Conservation (phyloP, 2,797 vertebrate genomes). For the Mus spretus region DNA sequence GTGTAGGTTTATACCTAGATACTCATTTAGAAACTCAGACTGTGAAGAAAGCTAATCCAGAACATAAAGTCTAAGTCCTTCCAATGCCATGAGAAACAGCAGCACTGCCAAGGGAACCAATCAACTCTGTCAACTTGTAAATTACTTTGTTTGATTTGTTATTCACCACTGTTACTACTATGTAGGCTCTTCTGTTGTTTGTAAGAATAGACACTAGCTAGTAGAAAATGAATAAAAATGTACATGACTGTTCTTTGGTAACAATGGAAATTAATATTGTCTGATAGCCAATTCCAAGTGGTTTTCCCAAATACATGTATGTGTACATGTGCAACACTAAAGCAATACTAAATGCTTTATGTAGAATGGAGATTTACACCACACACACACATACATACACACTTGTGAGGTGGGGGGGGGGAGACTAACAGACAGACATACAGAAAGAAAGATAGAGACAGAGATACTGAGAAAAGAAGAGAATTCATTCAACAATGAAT, state of each 20-base stretch:
- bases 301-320: too few relatives aligned
- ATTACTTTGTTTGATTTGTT: neutral
- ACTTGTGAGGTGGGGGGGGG: neutral
- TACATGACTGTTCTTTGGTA: neutral
- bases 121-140: neutral
- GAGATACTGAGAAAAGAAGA: neutral
- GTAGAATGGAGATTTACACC: neutral
- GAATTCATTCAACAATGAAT: neutral
- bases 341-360: neutral
- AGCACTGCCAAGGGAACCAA: neutral
- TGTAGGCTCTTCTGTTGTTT: neutral
- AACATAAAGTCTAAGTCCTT: neutral
- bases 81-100: neutral
- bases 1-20: neutral
- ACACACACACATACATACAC: neutral
- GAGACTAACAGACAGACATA: too few relatives aligned
- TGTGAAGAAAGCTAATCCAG: neutral
- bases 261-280: neutral
- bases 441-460: neutral
- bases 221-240: neutral
- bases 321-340: neutral
- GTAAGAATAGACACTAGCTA: neutral
- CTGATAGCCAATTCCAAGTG: too few relatives aligned
- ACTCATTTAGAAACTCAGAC: conserved; percentile 1
- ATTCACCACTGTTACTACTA: neutral